Conservation (phyloP, 2,797 vertebrate species). For the Pseudochirops corinnae region DNA sequence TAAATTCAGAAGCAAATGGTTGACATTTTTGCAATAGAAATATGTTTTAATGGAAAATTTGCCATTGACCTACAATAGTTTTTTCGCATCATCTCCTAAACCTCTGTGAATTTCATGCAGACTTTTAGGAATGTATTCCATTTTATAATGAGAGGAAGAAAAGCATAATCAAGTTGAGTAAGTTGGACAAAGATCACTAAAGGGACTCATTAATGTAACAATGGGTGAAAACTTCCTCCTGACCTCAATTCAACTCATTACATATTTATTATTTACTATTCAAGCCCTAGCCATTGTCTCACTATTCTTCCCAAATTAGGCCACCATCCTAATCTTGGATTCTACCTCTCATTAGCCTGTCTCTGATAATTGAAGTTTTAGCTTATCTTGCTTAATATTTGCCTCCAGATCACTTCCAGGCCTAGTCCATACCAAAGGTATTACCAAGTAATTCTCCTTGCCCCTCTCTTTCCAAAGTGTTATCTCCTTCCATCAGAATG, state of each 20-base stretch:
- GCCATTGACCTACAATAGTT: not conserved
- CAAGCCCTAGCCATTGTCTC: not conserved
- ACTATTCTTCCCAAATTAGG: not conserved
- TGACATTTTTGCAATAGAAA: not conserved
- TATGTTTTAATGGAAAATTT: not conserved
- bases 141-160: slow-evolving; percentile 36
- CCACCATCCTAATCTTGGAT: not conserved
- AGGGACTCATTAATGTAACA: not conserved
- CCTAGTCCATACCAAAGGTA: not conserved
- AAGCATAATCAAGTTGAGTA: not conserved
- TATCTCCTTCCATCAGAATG: not conserved
- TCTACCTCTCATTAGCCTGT: not conserved
- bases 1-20: not conserved
- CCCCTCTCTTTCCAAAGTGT: not conserved
- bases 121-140: slow-evolving; percentile 22
- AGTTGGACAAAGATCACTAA: slow-evolving; percentile 2
- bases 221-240: not conserved
- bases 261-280: not conserved
- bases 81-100: slow-evolving; percentile 30
- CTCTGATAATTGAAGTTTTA: not conserved
- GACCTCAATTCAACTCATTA: not conserved
- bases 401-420: not conserved
- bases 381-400: not conserved
- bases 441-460: not conserved
- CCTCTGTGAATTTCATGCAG: slow-evolving; percentile 38